Evolutionary conservation across 1,140 invertebrate species (phyloP).

Genomic region (Drosophila truncata): DNA sequence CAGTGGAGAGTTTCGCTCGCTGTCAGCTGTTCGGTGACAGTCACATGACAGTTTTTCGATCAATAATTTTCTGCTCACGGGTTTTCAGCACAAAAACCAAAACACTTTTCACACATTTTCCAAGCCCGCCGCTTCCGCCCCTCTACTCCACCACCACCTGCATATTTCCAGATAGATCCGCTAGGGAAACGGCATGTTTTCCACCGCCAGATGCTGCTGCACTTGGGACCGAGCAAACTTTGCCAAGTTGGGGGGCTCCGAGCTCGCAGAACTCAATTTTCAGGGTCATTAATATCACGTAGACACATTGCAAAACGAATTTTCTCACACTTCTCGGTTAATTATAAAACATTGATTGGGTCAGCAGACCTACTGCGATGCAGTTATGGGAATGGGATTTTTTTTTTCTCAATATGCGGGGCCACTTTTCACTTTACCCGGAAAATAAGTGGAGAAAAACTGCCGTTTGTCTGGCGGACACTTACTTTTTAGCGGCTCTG

Average conservation of each 20-base stretch:
- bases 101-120: conserved; percentile 58
- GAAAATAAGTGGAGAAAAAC: conserved; percentile 9
- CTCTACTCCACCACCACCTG: not conserved
- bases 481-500: conserved; percentile 64
- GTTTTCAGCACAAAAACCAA: conserved; percentile 62
- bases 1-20: conserved; percentile 59
- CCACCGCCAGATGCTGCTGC: conserved; percentile 17
- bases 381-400: conserved; percentile 28
- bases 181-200: not conserved
- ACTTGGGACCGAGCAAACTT: not conserved
- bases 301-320: conserved; percentile 37
- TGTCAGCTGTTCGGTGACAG: conserved; percentile 80
- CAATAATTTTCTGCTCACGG: conserved; percentile 81
- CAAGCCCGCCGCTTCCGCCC: not conserved
- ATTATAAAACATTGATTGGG: conserved; percentile 12
- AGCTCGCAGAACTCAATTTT: conserved; percentile 39
- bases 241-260: conserved; percentile 1
- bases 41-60: conserved; percentile 81
- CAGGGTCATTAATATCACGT: conserved; percentile 62
- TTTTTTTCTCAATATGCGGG: conserved; percentile 28
- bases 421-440: conserved; percentile 36
- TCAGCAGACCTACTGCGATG: conserved; percentile 59
- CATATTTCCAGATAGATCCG: conserved; percentile 30
- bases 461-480: conserved; percentile 10
- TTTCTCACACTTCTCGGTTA: conserved; percentile 14